Conservation (phyloP, 2,888 invertebrate species). For the Apantesis nais region DNA sequence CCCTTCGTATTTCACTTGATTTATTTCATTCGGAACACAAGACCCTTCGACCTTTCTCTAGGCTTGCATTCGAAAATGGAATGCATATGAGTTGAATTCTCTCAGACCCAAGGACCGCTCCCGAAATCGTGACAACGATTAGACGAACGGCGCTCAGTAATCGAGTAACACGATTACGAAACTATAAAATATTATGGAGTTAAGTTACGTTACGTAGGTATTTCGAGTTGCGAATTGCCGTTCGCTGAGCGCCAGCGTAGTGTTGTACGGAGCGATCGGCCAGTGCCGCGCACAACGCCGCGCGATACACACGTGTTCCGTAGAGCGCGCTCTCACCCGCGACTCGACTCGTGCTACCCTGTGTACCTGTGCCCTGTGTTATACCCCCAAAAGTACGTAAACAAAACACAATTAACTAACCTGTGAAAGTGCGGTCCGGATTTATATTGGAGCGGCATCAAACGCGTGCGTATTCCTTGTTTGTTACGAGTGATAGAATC, state of each 20-base stretch:
- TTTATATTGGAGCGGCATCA: conserved; percentile 63
- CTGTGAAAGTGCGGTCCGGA: conserved; percentile 71
- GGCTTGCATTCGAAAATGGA: conserved; percentile 49
- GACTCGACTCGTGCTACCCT: conserved; percentile 59
- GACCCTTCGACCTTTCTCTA: conserved; percentile 54
- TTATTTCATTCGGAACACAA: conserved; percentile 21
- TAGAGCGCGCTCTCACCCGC: conserved; percentile 44
- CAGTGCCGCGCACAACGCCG: conserved; percentile 65
- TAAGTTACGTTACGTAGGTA: conserved; percentile 78
- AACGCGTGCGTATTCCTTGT: conserved; percentile 65
- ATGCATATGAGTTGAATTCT: conserved; percentile 55
- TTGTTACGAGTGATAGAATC: conserved; percentile 65
- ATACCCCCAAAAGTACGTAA: conserved; percentile 73
- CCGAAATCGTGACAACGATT: conserved; percentile 81
- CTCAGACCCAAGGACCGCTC: conserved; percentile 63
- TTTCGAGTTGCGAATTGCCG: conserved; percentile 75
- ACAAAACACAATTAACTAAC: conserved; percentile 64
- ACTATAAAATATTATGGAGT: conserved; percentile 83
- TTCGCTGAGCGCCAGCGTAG: conserved; percentile 54
- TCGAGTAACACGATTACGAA: conserved; percentile 81
- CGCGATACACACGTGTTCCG: conserved; percentile 44
- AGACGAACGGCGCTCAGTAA: conserved; percentile 75
- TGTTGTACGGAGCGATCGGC: conserved; percentile 40
- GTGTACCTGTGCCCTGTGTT: conserved; percentile 73
- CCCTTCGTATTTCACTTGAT: conserved; percentile 19